Percentiles rank a stretch among this genome's conserved stretches.
These are phyloP conservation scores for Epiblema foenella DNA, from an alignment of 2,888 invertebrate genomes.

Conservation along the genomic window DNA sequence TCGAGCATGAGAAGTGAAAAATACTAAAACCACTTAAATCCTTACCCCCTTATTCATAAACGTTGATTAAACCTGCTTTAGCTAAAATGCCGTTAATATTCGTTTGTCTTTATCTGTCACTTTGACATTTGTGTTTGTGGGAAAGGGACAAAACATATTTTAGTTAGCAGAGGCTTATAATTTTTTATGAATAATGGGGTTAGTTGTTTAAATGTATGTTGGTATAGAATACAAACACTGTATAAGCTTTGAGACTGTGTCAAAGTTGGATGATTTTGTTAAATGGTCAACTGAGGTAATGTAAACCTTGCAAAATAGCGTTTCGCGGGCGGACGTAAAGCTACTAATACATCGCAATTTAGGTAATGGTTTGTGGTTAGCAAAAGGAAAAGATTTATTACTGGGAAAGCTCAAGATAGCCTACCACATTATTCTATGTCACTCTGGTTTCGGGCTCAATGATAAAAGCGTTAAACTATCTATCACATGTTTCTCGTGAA, in stretches of 20 bases:
- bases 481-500: constrained; percentile 31
- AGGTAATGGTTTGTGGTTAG: constrained; percentile 44
- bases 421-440: constrained; percentile 42
- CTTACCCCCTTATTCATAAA: too few relatives aligned
- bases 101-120: too few relatives aligned
- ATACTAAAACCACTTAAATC: too few relatives aligned
- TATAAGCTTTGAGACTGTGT: background rate
- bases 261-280: background rate
- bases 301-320: constrained; percentile 1
- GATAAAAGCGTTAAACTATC: constrained; percentile 36
- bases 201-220: too few relatives aligned
- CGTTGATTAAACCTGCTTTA: too few relatives aligned
- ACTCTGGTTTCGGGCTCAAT: constrained; percentile 37
- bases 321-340: constrained; percentile 19
- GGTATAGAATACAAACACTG: too few relatives aligned
- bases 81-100: too few relatives aligned
- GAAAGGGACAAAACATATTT: too few relatives aligned
- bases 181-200: too few relatives aligned
- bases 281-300: constrained; percentile 5
- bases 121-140: too few relatives aligned
- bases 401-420: constrained; percentile 40
- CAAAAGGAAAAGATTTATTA: constrained; percentile 42
- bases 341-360: constrained; percentile 43
- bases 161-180: too few relatives aligned
- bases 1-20: too few relatives aligned